These are phyloP conservation scores for Chromobotia macracanthus DNA, from an alignment of 2,797 vertebrate species.

Conservation along the genomic window DNA sequence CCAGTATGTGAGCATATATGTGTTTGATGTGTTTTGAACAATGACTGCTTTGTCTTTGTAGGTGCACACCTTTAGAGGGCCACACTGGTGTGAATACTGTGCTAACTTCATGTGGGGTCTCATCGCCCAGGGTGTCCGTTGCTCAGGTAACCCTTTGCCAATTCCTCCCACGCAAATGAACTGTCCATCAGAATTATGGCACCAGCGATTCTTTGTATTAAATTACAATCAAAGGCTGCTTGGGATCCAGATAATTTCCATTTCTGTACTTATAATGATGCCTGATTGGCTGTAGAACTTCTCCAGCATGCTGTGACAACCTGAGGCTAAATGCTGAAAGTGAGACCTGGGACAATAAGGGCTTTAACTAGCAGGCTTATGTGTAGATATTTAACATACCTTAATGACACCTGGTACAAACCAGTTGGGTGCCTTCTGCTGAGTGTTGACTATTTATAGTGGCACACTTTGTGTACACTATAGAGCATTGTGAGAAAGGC, in stretches of 20 bases:
- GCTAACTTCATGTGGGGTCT: slow-evolving; percentile 99
- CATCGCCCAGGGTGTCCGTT: slow-evolving; percentile 96
- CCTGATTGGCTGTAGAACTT: not conserved
- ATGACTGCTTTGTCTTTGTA: slow-evolving; percentile 69
- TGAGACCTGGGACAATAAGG: slow-evolving; percentile 29
- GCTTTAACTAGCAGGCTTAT: slow-evolving; percentile 34
- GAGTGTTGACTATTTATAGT: slow-evolving; percentile 55
- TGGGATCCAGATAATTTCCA: not conserved
- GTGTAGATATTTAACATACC: slow-evolving; percentile 58
- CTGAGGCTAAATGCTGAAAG: slow-evolving; percentile 10
- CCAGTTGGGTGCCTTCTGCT: slow-evolving; percentile 10
- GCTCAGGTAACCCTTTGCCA: slow-evolving; percentile 85
- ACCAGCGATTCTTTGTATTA: slow-evolving; percentile 1
- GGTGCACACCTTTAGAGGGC: slow-evolving; percentile 96
- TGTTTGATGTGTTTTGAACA: slow-evolving; percentile 57
- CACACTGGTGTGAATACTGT: slow-evolving; percentile 98
- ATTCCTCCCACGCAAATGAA: not conserved
- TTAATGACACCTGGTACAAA: slow-evolving; percentile 47
- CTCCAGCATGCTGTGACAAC: not conserved
- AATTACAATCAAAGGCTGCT: not conserved
- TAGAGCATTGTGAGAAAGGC: slow-evolving; percentile 44
- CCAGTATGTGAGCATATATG: not conserved
- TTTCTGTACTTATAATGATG: too few relatives aligned
- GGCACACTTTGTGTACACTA: slow-evolving; percentile 33
- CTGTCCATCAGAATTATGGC: slow-evolving; percentile 18